Percentiles rank a stretch among this genome's conserved stretches.
Evolutionary conservation across 2,797 vertebrate species (phyloP).

Genomic region (Triplophysa yarkandensis): DNA sequence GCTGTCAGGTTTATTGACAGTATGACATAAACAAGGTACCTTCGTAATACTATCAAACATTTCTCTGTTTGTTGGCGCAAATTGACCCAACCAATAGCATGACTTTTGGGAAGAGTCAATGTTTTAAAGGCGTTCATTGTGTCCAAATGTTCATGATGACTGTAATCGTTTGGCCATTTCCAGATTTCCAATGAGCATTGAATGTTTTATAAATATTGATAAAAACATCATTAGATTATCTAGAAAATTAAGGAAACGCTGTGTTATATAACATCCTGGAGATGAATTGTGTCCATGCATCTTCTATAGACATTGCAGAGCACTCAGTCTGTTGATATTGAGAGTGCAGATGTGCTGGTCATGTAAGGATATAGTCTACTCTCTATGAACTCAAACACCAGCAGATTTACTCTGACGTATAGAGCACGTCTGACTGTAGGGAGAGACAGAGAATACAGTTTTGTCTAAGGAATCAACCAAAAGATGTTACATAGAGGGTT

Average conservation of each 20-base stretch:
- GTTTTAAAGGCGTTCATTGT: not conserved
- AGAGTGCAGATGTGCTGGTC: slow-evolving; percentile 18
- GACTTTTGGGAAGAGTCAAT: not conserved
- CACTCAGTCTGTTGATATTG: slow-evolving; percentile 23
- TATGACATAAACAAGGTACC: not conserved
- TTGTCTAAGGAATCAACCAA: slow-evolving; percentile 14
- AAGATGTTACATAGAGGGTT: not conserved
- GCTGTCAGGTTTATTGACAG: not conserved
- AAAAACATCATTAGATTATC: slow-evolving; percentile 21
- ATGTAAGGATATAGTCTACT: slow-evolving; percentile 35
- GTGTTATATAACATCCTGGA: slow-evolving; percentile 14
- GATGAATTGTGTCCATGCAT: not conserved
- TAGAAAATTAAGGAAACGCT: not conserved
- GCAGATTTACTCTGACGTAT: slow-evolving; percentile 26
- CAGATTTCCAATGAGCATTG: not conserved
- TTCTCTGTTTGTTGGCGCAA: not conserved
- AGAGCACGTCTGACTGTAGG: not conserved
- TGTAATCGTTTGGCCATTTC: not conserved
- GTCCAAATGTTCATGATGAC: not conserved
- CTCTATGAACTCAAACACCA: slow-evolving; percentile 29
- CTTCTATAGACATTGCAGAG: slow-evolving; percentile 1
- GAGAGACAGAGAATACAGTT: slow-evolving; percentile 11
- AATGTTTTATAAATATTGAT: slow-evolving; percentile 8
- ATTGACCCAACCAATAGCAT: not conserved
- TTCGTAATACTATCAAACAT: not conserved